Percentiles rank a stretch among this genome's conserved stretches.
Conservation (phyloP, 2,888 invertebrate genomes). For the Candidula unifasciata region DNA sequence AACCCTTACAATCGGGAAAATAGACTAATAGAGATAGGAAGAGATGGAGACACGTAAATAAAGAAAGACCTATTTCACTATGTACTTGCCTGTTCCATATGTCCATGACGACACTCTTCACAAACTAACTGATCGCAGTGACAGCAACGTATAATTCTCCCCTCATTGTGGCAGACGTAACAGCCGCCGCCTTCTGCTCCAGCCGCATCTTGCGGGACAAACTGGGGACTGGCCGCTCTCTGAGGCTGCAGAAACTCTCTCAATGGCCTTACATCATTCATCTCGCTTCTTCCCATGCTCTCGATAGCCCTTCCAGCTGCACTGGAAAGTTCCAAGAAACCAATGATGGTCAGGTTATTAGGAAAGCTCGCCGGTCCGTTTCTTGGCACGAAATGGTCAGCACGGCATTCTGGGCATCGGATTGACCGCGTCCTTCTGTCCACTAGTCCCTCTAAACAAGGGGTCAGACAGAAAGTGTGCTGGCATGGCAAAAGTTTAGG, state of each 20-base stretch:
- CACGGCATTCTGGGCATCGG: conserved; percentile 97
- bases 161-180: conserved; percentile 90
- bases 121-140: conserved; percentile 99
- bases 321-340: conserved; percentile 92
- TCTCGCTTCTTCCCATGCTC: neutral
- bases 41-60: no score
- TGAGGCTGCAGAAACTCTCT: conserved; percentile 21
- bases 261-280: neutral
- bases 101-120: conserved; percentile 90
- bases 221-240: conserved; percentile 35
- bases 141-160: conserved; percentile 84
- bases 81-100: conserved; percentile 59
- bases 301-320: conserved; percentile 7
- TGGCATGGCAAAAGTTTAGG: conserved; percentile 99
- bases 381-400: conserved; percentile 97
- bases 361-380: conserved; percentile 93
- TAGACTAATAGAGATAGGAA: no score
- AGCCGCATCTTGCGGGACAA: conserved; percentile 27
- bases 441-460: conserved; percentile 92
- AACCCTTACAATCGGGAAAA: no score
- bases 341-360: conserved; percentile 95
- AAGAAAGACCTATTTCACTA: neutral
- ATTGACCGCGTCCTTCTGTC: conserved; percentile 83
- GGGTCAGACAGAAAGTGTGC: conserved; percentile 99
- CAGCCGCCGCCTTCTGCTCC: conserved; percentile 76